These are phyloP conservation scores for Nyleta sp. DNA, from an alignment of 2,888 invertebrate genomes.

Conservation along the genomic window DNA sequence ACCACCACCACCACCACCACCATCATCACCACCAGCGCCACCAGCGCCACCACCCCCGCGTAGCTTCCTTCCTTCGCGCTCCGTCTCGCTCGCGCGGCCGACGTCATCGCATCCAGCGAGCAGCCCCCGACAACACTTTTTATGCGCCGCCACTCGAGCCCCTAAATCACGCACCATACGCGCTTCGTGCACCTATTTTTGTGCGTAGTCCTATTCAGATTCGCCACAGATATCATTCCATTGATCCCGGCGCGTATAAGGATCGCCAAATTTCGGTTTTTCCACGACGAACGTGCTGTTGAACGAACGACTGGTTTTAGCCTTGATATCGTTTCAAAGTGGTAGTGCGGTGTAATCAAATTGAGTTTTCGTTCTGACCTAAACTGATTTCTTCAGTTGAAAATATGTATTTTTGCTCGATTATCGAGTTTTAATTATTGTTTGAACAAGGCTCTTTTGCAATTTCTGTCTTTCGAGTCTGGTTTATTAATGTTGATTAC, in stretches of 20 bases:
- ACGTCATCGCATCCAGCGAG: constrained; percentile 60
- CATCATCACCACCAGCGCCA: constrained; percentile 73
- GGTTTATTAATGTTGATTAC: too few relatives aligned
- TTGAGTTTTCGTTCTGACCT: too few relatives aligned
- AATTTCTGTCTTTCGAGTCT: too few relatives aligned
- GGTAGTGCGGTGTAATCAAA: too few relatives aligned
- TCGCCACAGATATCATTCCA: constrained; percentile 54
- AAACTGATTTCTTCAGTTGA: too few relatives aligned
- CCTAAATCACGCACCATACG: constrained; percentile 61
- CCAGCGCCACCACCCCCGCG: constrained; percentile 73
- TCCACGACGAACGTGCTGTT: not conserved
- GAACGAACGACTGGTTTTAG: too few relatives aligned
- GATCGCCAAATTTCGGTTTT: not conserved
- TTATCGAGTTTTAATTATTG: too few relatives aligned
- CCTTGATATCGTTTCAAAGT: too few relatives aligned
- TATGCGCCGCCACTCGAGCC: constrained; percentile 54
- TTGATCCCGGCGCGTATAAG: constrained; percentile 28
- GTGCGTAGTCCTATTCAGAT: constrained; percentile 39
- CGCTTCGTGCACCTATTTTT: constrained; percentile 52
- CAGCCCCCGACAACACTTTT: constrained; percentile 63
- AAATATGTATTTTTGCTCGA: too few relatives aligned
- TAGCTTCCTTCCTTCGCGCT: constrained; percentile 62
- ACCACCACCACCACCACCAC: too few relatives aligned
- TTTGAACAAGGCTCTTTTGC: too few relatives aligned
- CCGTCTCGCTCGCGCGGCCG: constrained; percentile 67